Evolutionary conservation across 2,888 invertebrate genomes (phyloP), one percentile per base, ranked within the genome.

Genomic region (Coecobrya sp.): DNA sequence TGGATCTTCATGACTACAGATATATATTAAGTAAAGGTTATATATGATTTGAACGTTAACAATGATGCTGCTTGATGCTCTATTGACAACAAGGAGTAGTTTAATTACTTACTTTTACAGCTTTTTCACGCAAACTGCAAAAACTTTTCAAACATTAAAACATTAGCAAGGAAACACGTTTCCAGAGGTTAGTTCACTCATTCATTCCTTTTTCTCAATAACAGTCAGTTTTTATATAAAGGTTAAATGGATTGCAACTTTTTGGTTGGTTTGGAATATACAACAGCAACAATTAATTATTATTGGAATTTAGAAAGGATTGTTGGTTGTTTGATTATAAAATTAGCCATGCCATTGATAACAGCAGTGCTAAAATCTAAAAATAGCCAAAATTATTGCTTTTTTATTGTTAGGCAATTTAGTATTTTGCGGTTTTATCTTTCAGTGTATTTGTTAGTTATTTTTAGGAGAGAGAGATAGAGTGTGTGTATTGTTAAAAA

Each of bases 1-100:
- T 68, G 85, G 85, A 85, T 85, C 59, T 45, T 85, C 85, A 85
- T 85, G 85, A 85, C 85, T 85, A 85, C 85, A 68, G 59, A 49
- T 76, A 45, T 45, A 22, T 19, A 76, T 36, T 2, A 81, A 13
- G 45, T 85, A 11, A 62, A 5, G 13, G 45, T 36, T 36, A 79
- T 10, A 13, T 22, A 65, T 4, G n/a, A 13, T 70, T 70, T 30
- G 36, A 73, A 19, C 70, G 7, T 22, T 22, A 5, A 11, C 16
- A 65, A 30, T 68, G 30, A 36, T 19, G 62, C 22, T 62, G 5
- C 22, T 25, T 22, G 25, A 62, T 62, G 62, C 68, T 36, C 76
- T 49, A 76, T 73, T 19, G n/a, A 27, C 52, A 81, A 52, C 81
- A 73, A 36, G 36, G 73, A 65, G 65, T 25, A 27, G 22, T 42